Conservation (phyloP, 35 echinoderm and acorn worm genomes). For the Strongylocentrotus purpuratus region DNA sequence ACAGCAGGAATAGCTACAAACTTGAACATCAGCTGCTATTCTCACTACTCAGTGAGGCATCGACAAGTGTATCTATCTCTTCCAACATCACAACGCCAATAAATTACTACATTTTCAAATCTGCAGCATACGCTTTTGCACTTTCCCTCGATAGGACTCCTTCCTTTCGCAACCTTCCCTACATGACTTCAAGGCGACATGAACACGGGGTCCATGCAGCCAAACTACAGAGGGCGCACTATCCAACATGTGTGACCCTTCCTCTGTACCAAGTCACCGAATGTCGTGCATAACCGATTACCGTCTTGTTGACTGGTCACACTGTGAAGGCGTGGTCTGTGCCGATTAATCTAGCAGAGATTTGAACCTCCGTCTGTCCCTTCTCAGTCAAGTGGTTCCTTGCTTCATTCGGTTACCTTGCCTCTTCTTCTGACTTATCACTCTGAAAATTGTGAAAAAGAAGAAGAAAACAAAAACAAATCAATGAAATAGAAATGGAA, state of each 20-base stretch:
- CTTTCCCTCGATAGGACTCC: neutral
- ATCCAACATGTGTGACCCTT: neutral
- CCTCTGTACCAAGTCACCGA: neutral
- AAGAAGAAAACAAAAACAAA: neutral
- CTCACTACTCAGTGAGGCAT: neutral
- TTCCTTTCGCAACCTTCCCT: neutral
- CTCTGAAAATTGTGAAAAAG: neutral
- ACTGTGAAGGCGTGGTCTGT: neutral
- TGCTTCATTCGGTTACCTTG: neutral
- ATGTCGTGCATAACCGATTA: neutral
- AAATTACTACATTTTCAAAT: neutral
- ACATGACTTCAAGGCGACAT: neutral
- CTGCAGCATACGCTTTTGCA: neutral
- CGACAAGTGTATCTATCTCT: neutral
- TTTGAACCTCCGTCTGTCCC: constrained; percentile 7
- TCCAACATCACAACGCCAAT: neutral
- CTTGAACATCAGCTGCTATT: neutral
- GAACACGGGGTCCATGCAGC: neutral
- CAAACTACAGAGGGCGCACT: neutral
- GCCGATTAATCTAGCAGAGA: neutral
- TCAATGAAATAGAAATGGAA: neutral
- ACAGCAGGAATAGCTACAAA: neutral
- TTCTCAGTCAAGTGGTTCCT: neutral
- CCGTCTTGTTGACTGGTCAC: neutral
- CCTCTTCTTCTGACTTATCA: neutral